phyloP scores from a whole-genome alignment of 2,797 vertebrate species.

The Parambassis ranga region DNA sequence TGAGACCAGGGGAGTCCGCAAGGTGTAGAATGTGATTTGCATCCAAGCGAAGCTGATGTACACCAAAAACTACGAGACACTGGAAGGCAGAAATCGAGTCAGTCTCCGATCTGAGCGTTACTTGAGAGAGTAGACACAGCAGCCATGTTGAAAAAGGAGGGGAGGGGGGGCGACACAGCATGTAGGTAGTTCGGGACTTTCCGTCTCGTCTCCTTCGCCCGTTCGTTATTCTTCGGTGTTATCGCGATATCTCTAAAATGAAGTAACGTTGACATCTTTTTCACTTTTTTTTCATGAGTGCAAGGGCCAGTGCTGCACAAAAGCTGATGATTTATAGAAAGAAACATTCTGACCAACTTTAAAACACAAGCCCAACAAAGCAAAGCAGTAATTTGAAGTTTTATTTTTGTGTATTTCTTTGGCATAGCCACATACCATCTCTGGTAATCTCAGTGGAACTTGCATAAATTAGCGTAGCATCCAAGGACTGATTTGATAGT shows the following conservation, averaged over 20 bases:
- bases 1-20: slow-evolving; percentile 24
- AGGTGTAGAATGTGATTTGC: slow-evolving; percentile 42
- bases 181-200: slow-evolving; percentile 70
- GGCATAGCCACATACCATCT: too few relatives aligned
- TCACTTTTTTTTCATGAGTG: neutral
- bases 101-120: slow-evolving; percentile 78
- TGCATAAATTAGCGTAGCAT: too few relatives aligned
- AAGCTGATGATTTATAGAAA: neutral
- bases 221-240: slow-evolving; percentile 61
- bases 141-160: slow-evolving; percentile 82
- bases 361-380: too few relatives aligned
- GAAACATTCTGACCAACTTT: too few relatives aligned
- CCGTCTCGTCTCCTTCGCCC: slow-evolving; percentile 50
- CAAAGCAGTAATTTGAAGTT: too few relatives aligned
- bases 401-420: too few relatives aligned
- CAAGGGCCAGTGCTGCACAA: slow-evolving; percentile 16
- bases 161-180: slow-evolving; percentile 54
- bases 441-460: too few relatives aligned
- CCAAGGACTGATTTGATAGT: too few relatives aligned
- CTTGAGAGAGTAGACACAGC: slow-evolving; percentile 78
- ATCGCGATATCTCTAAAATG: slow-evolving; percentile 52
- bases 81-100: slow-evolving; percentile 68
- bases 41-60: slow-evolving; percentile 60
- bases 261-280: neutral
- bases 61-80: slow-evolving; percentile 61